Evolutionary conservation across 1,140 invertebrate species (phyloP).

Genomic region (Atta texana): DNA sequence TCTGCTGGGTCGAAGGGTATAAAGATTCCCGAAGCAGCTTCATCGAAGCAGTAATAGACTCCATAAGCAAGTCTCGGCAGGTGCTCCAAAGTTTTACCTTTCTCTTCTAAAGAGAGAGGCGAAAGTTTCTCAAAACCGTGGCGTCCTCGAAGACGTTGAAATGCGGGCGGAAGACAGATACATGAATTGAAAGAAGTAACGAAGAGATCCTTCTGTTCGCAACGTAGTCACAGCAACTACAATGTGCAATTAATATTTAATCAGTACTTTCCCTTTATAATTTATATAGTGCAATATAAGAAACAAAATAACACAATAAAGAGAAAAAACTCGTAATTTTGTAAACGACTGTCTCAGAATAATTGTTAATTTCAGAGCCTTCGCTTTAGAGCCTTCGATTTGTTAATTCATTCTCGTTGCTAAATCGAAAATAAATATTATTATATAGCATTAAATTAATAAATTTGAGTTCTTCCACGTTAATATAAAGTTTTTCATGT

Average conservation of each 20-base stretch:
- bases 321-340: neutral
- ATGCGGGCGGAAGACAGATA: conserved; percentile 44
- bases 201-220: neutral
- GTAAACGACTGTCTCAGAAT: neutral
- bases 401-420: neutral
- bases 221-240: neutral
- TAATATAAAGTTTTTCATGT: neutral
- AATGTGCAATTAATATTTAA: neutral
- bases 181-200: conserved; percentile 9
- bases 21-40: conserved; percentile 68
- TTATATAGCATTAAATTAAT: conserved; percentile 3
- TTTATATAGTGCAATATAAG: conserved; percentile 10
- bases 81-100: conserved; percentile 73
- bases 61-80: conserved; percentile 72
- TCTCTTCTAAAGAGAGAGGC: conserved; percentile 59
- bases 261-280: neutral
- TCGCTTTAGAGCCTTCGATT: neutral
- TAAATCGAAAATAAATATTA: conserved; percentile 11
- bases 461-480: neutral
- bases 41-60: conserved; percentile 74
- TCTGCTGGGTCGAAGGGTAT: conserved; percentile 53
- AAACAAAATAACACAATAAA: neutral
- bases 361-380: neutral
- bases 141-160: conserved; percentile 62
- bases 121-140: conserved; percentile 70